Evolutionary conservation across 2,888 invertebrate species (phyloP).

Genomic region (Nebria brevicollis): DNA sequence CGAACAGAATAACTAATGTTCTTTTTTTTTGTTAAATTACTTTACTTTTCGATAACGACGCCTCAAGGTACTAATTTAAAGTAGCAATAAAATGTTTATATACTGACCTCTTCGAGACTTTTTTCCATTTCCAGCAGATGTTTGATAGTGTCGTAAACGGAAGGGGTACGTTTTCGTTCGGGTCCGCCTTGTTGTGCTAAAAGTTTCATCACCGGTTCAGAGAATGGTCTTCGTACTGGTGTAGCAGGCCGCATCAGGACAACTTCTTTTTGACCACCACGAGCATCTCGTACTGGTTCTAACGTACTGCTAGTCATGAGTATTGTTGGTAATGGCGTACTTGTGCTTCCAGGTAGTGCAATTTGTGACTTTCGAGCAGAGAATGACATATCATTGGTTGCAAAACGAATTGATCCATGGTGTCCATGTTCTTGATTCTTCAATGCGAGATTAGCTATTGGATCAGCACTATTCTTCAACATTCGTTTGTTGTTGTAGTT

Average conservation of each 20-base stretch:
- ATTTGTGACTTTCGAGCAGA: conserved; percentile 50
- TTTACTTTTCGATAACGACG: background rate
- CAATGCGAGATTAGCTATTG: conserved; percentile 47
- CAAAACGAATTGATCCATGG: conserved; percentile 48
- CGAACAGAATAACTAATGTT: conserved; percentile 19
- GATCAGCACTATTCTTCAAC: background rate
- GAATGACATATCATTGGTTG: conserved; percentile 50
- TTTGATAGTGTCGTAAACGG: conserved; percentile 69
- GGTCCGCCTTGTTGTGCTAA: conserved; percentile 59
- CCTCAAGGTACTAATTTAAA: too few relatives aligned
- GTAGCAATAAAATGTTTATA: conserved; percentile 9
- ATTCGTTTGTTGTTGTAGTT: conserved; percentile 64
- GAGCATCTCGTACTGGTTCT: conserved; percentile 52
- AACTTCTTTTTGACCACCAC: conserved; percentile 71
- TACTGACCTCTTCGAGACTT: conserved; percentile 68
- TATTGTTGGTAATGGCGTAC: conserved; percentile 44
- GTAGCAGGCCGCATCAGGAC: conserved; percentile 71
- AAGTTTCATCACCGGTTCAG: conserved; percentile 66
- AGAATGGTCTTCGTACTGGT: conserved; percentile 66
- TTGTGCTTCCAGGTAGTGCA: conserved; percentile 37
- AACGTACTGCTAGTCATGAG: conserved; percentile 52
- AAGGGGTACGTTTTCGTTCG: conserved; percentile 60
- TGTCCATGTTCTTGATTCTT: conserved; percentile 50
- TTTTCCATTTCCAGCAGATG: conserved; percentile 68
- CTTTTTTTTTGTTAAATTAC: background rate